Conservation (phyloP, 2,888 invertebrate species). For the Xanthorhoe spadicearia region DNA sequence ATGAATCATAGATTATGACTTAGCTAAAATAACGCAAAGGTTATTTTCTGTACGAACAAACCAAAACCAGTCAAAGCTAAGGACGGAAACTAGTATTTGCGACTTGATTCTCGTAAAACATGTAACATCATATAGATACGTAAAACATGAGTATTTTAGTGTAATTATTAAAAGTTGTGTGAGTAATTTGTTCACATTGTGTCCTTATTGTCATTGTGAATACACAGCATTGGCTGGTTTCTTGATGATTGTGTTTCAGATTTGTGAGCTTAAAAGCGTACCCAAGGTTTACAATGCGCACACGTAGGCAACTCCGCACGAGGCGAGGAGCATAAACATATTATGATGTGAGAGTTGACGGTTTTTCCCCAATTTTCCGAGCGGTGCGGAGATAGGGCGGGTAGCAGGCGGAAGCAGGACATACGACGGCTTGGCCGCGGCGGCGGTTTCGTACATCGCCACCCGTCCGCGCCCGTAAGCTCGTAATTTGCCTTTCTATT, state of each 20-base stretch:
- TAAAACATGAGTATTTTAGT: no score
- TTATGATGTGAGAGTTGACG: constrained; percentile 79
- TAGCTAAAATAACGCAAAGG: no score
- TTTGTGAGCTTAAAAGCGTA: constrained; percentile 11
- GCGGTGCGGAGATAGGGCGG: constrained; percentile 65
- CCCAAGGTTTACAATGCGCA: constrained; percentile 19
- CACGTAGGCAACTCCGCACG: constrained; percentile 30
- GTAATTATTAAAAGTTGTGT: no score
- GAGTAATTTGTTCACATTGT: no score
- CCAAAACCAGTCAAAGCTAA: no score
- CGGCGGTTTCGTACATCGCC: constrained; percentile 83
- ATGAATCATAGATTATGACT: no score
- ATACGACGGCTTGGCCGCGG: constrained; percentile 60
- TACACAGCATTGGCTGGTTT: constrained; percentile 7
- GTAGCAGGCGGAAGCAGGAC: constrained; percentile 68
- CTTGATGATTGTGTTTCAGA: background rate
- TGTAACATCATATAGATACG: no score
- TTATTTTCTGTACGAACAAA: no score
- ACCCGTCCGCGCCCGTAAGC: constrained; percentile 85
- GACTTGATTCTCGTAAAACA: no score
- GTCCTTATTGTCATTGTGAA: no score
- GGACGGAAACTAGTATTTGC: no score
- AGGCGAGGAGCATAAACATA: constrained; percentile 60
- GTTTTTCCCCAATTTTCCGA: constrained; percentile 74
- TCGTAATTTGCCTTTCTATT: constrained; percentile 86